Evolutionary conservation across 2,888 invertebrate species (phyloP), one percentile per base, ranked within the genome.

Genomic region (Eledona agricola): DNA sequence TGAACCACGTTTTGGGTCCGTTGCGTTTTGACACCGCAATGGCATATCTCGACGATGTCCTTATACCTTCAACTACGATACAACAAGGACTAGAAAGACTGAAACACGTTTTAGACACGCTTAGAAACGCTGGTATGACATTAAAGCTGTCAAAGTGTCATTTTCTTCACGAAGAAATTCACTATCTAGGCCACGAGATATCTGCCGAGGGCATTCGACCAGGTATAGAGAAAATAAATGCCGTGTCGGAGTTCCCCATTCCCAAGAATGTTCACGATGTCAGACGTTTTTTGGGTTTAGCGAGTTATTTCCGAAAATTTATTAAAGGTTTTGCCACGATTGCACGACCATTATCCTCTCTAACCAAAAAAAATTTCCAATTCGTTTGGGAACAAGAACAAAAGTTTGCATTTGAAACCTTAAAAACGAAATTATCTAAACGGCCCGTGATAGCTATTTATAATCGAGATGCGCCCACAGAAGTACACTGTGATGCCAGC

Each of bases 31-130:
- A 7, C 4, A 34, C 19, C 3, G 52, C 55, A 1, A 15, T 62
- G 5, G 53, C 52, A 1, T 60, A 62, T 20, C 40, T 62, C 37
- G 63, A 65, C 20, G 62, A 62, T 40, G 42, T 63, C 5, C 26
- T 66, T n/a, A 37, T 65, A 16, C 64, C 63, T 1, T 43, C 55
- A 10, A 9, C 6, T 19, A 49, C 51, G 2, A 23, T 58, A 1
- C 34, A 55, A 22, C 37, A 57, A 49, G 59, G 56, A 4, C 17
- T 63, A 10, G 49, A 59, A 22, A 28, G 45, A 9, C 45, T 64
- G n/a, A 10, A 6, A n/a, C 5, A 35, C 11, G 19, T 35, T 22
- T 12, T 35, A 2, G n/a, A 20, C 1, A 4, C 23, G 6, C 13
- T 22, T 4, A 5, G 10, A n/a, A 3, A 2, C 3, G 20, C 35